Conservation (phyloP, 2,888 invertebrate species). For the Hartigia nigra region DNA sequence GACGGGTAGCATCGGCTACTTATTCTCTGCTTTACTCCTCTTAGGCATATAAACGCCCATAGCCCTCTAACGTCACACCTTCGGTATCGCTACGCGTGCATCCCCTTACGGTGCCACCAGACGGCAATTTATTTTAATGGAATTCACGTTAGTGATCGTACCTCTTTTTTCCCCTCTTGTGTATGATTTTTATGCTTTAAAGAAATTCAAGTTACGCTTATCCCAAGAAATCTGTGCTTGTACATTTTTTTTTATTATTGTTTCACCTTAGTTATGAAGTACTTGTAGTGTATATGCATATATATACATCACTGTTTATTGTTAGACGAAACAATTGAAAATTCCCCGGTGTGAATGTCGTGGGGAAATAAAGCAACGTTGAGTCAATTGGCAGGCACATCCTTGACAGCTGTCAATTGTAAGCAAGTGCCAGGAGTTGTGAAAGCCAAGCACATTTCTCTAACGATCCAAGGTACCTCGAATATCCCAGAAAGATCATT, state of each 20-base stretch:
- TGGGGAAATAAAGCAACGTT: background rate
- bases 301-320: background rate
- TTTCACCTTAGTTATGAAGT: background rate
- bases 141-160: background rate
- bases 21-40: background rate
- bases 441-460: background rate
- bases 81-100: background rate
- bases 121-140: background rate
- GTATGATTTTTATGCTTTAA: background rate
- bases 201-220: background rate
- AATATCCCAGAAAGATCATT: background rate
- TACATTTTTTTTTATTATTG: background rate
- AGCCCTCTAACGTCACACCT: background rate
- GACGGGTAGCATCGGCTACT: slow-evolving; percentile 4
- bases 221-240: background rate
- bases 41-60: background rate
- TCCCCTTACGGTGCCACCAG: background rate
- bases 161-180: background rate
- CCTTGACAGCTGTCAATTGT: background rate
- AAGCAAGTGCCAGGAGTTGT: background rate
- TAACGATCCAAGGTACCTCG: background rate
- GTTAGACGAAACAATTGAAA: background rate
- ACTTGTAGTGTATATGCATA: background rate
- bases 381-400: background rate
- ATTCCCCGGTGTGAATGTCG: background rate